Percentiles rank a stretch among this genome's conserved stretches.
These are phyloP conservation scores for Hydractinia symbiolongicarpus DNA, from an alignment of 30 jellyfish, hydroid and myxozoan species.

Conservation along the genomic window DNA sequence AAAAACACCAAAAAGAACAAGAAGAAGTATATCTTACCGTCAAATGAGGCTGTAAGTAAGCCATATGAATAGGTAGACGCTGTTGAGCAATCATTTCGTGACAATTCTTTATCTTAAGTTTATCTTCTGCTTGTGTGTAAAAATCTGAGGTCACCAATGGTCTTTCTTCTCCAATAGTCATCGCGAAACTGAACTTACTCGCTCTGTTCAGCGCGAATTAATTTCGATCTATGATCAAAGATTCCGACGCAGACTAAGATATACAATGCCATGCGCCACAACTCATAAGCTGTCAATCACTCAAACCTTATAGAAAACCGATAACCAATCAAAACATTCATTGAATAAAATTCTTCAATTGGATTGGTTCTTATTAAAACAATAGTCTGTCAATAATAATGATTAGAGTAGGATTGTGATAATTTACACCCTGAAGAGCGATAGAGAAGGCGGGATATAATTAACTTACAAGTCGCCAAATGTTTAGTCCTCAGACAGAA, in stretches of 20 bases:
- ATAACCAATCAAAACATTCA: slow-evolving; percentile 1
- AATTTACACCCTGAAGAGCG: slow-evolving; percentile 19
- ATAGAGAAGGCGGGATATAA: slow-evolving; percentile 21
- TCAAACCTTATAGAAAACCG: slow-evolving; percentile 16
- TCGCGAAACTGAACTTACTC: slow-evolving; percentile 10
- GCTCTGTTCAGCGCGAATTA: slow-evolving; percentile 15
- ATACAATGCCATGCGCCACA: slow-evolving; percentile 18
- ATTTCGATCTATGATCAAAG: slow-evolving; percentile 14
- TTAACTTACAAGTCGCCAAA: slow-evolving; percentile 17
- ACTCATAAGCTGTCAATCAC: slow-evolving; percentile 15
- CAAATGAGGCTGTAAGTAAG: slow-evolving; percentile 1
- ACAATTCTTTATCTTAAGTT: too few species aligned
- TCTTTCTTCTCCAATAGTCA: slow-evolving; percentile 19
- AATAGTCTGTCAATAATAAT: slow-evolving; percentile 15
- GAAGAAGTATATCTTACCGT: background rate
- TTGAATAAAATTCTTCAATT: background rate
- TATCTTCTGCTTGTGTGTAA: background rate
- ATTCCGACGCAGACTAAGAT: slow-evolving; percentile 16
- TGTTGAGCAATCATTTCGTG: slow-evolving; percentile 9
- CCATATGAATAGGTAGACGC: background rate
- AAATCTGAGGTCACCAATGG: too few species aligned
- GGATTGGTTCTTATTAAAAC: background rate
- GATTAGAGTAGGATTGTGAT: slow-evolving; percentile 21
- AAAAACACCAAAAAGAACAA: background rate
- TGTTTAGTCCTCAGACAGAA: slow-evolving; percentile 4